Percentiles rank a stretch among this genome's conserved stretches.
Conservation (phyloP, 2,888 invertebrate genomes). For the Agrypnus murinus region DNA sequence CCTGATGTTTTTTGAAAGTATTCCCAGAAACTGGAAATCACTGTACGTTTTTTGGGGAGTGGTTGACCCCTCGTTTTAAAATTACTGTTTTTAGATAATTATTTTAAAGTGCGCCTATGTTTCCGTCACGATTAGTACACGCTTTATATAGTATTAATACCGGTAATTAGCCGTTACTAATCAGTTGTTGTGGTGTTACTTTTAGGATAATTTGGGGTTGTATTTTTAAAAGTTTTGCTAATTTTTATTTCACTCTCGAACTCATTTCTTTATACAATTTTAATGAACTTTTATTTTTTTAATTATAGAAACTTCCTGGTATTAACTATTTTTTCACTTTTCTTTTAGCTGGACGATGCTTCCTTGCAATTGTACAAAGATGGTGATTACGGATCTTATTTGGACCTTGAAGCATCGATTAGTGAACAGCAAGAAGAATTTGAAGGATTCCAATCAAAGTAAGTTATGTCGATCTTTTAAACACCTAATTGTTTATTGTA, state of each 20-base stretch:
- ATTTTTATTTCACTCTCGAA: constrained; percentile 26
- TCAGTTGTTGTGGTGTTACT: constrained; percentile 41
- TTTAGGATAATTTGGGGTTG: constrained; percentile 32
- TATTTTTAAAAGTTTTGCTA: not conserved
- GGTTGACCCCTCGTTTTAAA: too few relatives aligned
- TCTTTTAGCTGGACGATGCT: constrained; percentile 95
- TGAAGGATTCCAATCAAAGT: constrained; percentile 96
- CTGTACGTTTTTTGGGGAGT: too few relatives aligned
- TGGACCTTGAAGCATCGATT: constrained; percentile 97
- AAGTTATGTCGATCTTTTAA: constrained; percentile 68
- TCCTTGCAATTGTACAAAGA: constrained; percentile 97
- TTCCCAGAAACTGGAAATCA: too few relatives aligned
- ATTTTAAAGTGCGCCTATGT: constrained; percentile 7
- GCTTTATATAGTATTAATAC: constrained; percentile 20
- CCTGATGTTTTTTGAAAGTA: too few relatives aligned
- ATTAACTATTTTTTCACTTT: constrained; percentile 52
- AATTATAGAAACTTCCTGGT: too few relatives aligned
- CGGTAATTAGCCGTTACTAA: constrained; percentile 38
- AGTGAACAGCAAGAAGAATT: constrained; percentile 98
- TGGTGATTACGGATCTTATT: constrained; percentile 97
- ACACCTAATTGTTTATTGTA: not conserved
- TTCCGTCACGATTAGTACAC: constrained; percentile 1
- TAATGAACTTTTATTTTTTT: too few relatives aligned
- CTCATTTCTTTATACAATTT: not conserved
- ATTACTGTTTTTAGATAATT: not conserved